phyloP scores from a whole-genome alignment of 2,797 vertebrate species.

The Chrysocyon brachyurus region DNA sequence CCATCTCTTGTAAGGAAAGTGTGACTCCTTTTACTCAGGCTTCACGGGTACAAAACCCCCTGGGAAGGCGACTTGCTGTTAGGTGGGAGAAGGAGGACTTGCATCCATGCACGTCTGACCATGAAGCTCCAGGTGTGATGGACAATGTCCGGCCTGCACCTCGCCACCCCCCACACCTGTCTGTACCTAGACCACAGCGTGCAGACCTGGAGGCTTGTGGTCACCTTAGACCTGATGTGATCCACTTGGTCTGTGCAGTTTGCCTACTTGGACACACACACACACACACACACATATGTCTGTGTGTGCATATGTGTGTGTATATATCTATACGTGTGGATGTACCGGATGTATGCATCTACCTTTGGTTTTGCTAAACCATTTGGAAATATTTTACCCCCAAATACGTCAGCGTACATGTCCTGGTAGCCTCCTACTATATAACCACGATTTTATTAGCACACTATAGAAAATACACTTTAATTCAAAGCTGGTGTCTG shows the following conservation, averaged over 20 bases:
- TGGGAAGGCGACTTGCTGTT: too few species aligned
- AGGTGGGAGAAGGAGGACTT: not conserved
- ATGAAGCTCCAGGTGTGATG: not conserved
- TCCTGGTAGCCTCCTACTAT: not conserved
- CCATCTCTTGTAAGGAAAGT: rapidly evolving
- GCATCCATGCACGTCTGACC: not conserved
- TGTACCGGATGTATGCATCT: not conserved
- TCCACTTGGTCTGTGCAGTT: too few species aligned
- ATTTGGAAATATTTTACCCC: not conserved
- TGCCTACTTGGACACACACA: too few species aligned
- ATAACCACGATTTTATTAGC: not conserved
- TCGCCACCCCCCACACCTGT: rapidly evolving
- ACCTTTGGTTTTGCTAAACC: not conserved
- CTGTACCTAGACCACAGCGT: rapidly evolving
- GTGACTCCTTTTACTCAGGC: not conserved
- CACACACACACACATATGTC: not conserved
- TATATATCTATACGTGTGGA: rapidly evolving
- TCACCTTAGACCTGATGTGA: not conserved
- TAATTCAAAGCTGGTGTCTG: not conserved
- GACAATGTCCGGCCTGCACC: too few species aligned
- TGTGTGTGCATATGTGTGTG: rapidly evolving
- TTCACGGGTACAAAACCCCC: not conserved
- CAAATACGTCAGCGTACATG: not conserved
- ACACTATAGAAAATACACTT: not conserved
- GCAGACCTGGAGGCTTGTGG: not conserved